phyloP scores from a whole-genome alignment of 2,797 vertebrate species.

The Mus caroli region DNA sequence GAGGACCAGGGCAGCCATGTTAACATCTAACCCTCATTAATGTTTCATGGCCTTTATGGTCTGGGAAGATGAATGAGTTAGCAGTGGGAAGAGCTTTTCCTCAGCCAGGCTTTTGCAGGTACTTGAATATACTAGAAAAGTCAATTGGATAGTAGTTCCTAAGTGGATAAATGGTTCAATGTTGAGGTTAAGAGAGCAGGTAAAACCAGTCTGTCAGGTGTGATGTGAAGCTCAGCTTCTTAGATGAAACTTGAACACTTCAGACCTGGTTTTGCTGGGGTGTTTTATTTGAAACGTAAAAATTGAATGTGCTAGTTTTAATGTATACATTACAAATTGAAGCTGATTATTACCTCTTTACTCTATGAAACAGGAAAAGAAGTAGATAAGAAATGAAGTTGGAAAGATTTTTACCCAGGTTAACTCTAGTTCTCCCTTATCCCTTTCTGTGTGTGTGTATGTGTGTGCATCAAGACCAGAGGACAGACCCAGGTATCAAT shows the following conservation, averaged over 20 bases:
- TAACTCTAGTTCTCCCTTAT: background rate
- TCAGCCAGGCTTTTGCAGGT: conserved; percentile 65
- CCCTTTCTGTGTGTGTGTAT: background rate
- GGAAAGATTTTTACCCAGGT: background rate
- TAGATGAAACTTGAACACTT: background rate
- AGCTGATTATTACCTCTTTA: conserved; percentile 16
- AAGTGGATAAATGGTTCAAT: conserved; percentile 77
- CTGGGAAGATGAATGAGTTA: conserved; percentile 76
- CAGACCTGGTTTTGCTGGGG: background rate
- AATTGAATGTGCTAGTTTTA: background rate
- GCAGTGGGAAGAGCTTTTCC: conserved; percentile 58
- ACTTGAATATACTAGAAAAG: conserved; percentile 82
- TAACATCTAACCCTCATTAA: conserved; percentile 80
- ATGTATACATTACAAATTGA: conserved; percentile 18
- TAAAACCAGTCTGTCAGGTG: conserved; percentile 66
- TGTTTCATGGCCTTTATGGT: conserved; percentile 82
- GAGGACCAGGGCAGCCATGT: conserved; percentile 55
- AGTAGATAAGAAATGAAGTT: background rate
- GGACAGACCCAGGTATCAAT: background rate
- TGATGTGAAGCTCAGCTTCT: conserved; percentile 71
- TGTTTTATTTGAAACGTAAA: conserved; percentile 5
- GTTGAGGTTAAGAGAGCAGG: background rate
- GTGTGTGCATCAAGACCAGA: background rate
- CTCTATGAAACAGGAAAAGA: background rate
- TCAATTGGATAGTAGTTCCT: conserved; percentile 84